These are phyloP conservation scores for Colletes collaris DNA, from an alignment of 2,888 invertebrate species.

Conservation along the genomic window DNA sequence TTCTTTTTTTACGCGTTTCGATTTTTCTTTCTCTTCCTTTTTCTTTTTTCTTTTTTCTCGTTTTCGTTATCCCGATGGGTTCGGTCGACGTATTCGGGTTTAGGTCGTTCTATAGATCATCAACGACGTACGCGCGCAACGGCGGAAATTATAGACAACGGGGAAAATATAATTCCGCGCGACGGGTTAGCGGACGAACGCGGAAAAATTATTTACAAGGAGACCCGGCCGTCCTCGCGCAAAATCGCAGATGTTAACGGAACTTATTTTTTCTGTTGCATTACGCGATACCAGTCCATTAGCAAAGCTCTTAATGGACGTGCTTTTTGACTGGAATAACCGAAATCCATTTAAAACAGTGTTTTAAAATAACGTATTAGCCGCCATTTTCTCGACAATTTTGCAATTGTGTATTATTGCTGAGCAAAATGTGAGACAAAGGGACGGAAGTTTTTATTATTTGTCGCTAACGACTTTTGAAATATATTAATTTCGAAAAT, in stretches of 20 bases:
- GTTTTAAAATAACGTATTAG: slow-evolving; percentile 42
- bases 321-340: slow-evolving; percentile 47
- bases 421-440: too few species aligned
- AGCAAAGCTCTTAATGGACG: slow-evolving; percentile 64
- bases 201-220: too few species aligned
- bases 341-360: slow-evolving; percentile 40
- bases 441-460: not conserved
- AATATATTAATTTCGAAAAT: not conserved
- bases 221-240: too few species aligned
- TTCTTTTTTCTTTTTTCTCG: slow-evolving; percentile 2
- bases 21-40: slow-evolving; percentile 2
- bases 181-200: too few species aligned
- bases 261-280: slow-evolving; percentile 36
- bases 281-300: slow-evolving; percentile 60
- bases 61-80: not conserved
- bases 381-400: not conserved
- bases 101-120: slow-evolving; percentile 24
- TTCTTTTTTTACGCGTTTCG: not conserved
- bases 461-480: too few species aligned
- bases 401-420: slow-evolving; percentile 14
- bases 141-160: slow-evolving; percentile 2
- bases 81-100: too few species aligned
- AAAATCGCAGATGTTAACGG: slow-evolving; percentile 11
- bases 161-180: too few species aligned
- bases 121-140: slow-evolving; percentile 6